Conservation (phyloP, 2,888 invertebrate species). For the Cantharis rustica region DNA sequence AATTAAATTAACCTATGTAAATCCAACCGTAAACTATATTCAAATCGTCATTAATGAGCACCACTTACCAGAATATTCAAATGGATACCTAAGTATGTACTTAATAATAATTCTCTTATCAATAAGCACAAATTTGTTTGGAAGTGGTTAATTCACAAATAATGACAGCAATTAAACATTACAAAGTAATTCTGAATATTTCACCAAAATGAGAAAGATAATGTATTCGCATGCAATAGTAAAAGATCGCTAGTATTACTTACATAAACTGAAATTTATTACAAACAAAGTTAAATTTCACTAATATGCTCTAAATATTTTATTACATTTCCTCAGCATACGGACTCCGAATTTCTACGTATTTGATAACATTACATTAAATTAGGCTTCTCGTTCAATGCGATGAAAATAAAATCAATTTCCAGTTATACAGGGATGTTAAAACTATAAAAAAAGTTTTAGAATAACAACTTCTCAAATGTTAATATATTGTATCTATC, state of each 20-base stretch:
- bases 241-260: not conserved
- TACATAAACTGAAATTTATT: not conserved
- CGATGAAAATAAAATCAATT: not conserved
- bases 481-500: too few relatives aligned
- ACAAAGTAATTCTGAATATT: not conserved
- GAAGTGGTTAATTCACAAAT: not conserved
- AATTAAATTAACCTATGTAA: too few relatives aligned
- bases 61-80: not conserved
- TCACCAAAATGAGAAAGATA: not conserved
- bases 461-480: too few relatives aligned
- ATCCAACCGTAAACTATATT: not conserved
- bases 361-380: not conserved
- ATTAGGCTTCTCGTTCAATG: not conserved
- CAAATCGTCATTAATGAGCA: not conserved
- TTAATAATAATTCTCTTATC: not conserved
- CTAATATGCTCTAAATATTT: not conserved
- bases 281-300: not conserved
- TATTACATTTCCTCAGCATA: not conserved
- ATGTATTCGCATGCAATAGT: too few relatives aligned
- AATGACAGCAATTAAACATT: not conserved
- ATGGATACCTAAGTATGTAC: not conserved
- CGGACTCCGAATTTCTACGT: not conserved
- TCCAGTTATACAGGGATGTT: not conserved
- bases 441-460: not conserved
- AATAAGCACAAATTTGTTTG: not conserved